Conservation (phyloP, 2,888 invertebrate species). For the Spodoptera littoralis region DNA sequence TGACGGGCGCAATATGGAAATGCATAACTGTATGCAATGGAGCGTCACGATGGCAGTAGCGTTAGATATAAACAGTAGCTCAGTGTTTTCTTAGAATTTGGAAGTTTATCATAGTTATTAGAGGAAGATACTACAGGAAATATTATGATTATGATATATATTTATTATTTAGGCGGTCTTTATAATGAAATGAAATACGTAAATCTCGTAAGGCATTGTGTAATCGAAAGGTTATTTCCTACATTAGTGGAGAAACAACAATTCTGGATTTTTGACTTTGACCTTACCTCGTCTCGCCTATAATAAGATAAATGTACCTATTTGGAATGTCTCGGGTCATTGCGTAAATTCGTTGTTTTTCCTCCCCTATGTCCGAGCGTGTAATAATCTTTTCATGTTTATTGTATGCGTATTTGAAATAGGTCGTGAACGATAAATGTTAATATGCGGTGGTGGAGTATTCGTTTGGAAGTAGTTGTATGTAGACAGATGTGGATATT, state of each 20-base stretch:
- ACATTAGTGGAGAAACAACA: background rate
- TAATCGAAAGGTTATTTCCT: slow-evolving; percentile 1
- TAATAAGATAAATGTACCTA: slow-evolving; percentile 22
- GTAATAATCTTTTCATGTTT: slow-evolving; percentile 5
- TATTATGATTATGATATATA: too few relatives aligned
- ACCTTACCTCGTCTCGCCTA: slow-evolving; percentile 20
- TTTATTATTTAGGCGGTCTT: too few relatives aligned
- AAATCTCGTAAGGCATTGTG: background rate
- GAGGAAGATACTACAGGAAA: too few relatives aligned
- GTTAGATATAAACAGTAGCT: too few relatives aligned
- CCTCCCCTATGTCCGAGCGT: background rate
- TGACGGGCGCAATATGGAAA: slow-evolving; percentile 7
- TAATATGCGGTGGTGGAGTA: background rate
- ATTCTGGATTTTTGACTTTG: slow-evolving; percentile 26
- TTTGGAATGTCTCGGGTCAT: slow-evolving; percentile 9
- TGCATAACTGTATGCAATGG: slow-evolving; percentile 18
- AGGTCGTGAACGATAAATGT: background rate
- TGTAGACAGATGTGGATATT: slow-evolving; percentile 27
- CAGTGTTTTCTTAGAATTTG: too few relatives aligned
- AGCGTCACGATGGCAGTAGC: background rate
- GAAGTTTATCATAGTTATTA: too few relatives aligned
- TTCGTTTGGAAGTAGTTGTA: slow-evolving; percentile 5
- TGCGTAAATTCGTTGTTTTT: slow-evolving; percentile 9
- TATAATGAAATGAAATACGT: too few relatives aligned
- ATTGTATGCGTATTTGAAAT: slow-evolving; percentile 4